A percentile compares a stretch with the other conserved stretches of the same genome.
These are phyloP conservation scores for Ceyx margarethae DNA, from an alignment of 2,113 vertebrate genomes.

Conservation along the genomic window DNA sequence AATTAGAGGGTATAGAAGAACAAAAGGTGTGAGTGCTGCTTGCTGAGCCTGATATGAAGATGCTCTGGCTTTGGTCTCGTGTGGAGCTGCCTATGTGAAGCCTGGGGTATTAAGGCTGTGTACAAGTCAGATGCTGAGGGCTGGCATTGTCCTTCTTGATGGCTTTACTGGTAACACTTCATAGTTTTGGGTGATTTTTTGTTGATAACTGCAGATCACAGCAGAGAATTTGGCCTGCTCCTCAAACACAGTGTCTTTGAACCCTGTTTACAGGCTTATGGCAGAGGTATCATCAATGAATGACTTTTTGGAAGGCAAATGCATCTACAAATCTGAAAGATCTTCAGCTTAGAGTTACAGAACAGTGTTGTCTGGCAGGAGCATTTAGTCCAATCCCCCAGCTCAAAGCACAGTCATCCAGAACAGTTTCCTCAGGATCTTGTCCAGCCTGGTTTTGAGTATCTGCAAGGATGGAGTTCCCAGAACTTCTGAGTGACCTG, in stretches of 20 bases:
- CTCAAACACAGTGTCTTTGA: neutral
- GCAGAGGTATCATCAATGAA: neutral
- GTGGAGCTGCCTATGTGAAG: neutral
- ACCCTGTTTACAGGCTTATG: neutral
- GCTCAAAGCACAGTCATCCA: neutral
- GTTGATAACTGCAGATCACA: neutral
- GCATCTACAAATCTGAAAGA: neutral
- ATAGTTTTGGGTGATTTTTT: neutral
- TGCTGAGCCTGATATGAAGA: neutral
- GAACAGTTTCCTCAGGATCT: neutral
- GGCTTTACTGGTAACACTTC: neutral
- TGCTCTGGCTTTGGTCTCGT: neutral
- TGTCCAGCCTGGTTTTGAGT: neutral
- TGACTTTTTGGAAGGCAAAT: neutral
- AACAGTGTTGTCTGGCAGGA: neutral
- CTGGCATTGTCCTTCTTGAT: neutral
- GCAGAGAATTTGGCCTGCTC: neutral
- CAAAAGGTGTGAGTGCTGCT: neutral
- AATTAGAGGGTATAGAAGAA: neutral
- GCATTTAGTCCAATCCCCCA: neutral
- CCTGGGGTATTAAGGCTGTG: neutral
- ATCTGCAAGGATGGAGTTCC: neutral
- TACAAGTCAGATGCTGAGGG: neutral
- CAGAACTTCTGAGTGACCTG: neutral
- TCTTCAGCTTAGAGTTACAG: neutral